Base-by-base conservation (phyloP, 2,113 vertebrate species). In the Microtus ochrogaster region DNA sequence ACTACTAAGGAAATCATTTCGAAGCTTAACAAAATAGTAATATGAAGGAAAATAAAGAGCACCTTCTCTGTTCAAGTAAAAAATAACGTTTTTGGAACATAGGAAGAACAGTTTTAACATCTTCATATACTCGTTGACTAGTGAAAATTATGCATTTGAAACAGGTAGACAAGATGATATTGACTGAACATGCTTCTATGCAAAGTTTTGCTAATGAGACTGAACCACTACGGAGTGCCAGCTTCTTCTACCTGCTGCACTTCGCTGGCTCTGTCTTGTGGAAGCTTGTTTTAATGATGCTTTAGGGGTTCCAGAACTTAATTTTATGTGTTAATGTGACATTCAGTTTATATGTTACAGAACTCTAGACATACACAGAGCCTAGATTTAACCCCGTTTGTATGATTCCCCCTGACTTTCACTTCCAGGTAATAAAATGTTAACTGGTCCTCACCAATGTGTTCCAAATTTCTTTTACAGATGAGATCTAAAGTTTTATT, bases 281-380 rank as follows among this genome's bases (percentile, higher is more conserved):
- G 36, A 97, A 94, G 33, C 52, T 96, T 96, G 74, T 97, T 98
- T 95, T 95, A 98, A 97, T 0, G 39, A 84, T 94, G 85, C 93
- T 97, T 94, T 90, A 2, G n/a, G 94, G 19, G 0, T 93, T 96
- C 81, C 83, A 88, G 83, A 97, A 92, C 89, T 95, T 97, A 90
- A 97, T 98, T 98, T 98, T 2, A 0, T 94, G 94, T 96, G 97
- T 91, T 98, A 94, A 97, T 96, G 72, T 96, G 94, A 90, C 13
- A 10, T 90, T 90, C 88, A 98, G 73, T 41, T 3, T 96, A 39
- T 96, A 95, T 89, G 74, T 97, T 97, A 96, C 58, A 68, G 74
- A 92, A 72, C 96, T 96, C 19, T 0, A 95, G 96, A 92, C 96
- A 92, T 94, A 52, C 16, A 68, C 39, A 12, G 44, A 92, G 87